A percentile compares a stretch with the other conserved stretches of the same genome.
These are phyloP conservation scores for Caenorhabditis macrosperma DNA, from an alignment of 2,888 invertebrate genomes.

Conservation along the genomic window DNA sequence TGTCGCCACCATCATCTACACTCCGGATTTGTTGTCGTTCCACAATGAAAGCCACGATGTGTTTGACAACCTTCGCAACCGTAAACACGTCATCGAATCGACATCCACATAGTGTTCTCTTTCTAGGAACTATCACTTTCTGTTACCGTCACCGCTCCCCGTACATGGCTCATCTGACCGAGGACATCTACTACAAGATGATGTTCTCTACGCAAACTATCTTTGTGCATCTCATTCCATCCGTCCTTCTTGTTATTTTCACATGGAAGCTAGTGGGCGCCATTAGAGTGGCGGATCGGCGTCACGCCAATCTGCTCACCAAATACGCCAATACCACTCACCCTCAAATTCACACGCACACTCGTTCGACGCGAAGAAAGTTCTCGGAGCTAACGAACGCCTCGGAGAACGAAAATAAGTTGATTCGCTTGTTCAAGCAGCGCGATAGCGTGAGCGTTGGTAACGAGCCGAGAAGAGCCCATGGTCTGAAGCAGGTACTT, in stretches of 20 bases:
- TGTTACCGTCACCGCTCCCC: conserved; percentile 67
- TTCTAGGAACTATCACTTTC: conserved; percentile 61
- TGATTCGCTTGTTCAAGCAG: conserved; percentile 61
- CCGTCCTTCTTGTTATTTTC: conserved; percentile 90
- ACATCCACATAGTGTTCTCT: not conserved
- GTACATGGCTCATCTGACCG: conserved; percentile 73
- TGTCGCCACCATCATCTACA: conserved; percentile 72
- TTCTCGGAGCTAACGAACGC: conserved; percentile 53
- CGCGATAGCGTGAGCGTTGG: conserved; percentile 69
- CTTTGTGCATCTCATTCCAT: conserved; percentile 92
- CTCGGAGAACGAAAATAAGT: conserved; percentile 58
- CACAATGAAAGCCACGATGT: conserved; percentile 69
- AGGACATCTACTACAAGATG: conserved; percentile 87
- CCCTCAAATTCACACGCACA: too few relatives aligned
- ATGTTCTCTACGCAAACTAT: conserved; percentile 84
- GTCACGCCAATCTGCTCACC: conserved; percentile 82
- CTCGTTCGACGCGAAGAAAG: conserved; percentile 59
- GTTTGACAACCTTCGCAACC: conserved; percentile 68
- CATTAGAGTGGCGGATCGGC: conserved; percentile 88
- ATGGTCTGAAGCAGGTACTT: conserved; percentile 76
- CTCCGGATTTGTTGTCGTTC: conserved; percentile 74
- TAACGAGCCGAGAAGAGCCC: conserved; percentile 73
- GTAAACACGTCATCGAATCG: conserved; percentile 45
- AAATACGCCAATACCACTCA: conserved; percentile 62
- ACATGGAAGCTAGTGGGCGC: conserved; percentile 91